Evolutionary conservation across 2,113 vertebrate genomes (phyloP), one percentile per base, ranked within the genome.

Genomic region (Chaetorhynchus papuensis): DNA sequence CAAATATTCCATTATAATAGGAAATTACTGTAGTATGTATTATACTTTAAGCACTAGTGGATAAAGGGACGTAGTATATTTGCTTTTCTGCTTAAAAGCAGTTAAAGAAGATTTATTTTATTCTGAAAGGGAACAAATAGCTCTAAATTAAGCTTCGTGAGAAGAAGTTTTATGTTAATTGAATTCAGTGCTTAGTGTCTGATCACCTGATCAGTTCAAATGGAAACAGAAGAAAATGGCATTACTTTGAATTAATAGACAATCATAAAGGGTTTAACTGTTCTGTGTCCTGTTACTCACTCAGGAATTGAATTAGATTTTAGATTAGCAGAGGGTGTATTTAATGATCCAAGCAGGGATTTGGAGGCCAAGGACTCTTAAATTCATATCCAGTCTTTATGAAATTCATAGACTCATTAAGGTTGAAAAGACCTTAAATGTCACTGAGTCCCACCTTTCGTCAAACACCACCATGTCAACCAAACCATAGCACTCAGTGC

Each of bases 81-180:
- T 97, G 77, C 65, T 69, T 93, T 91, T 70, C 53, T 96, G 57
- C 87, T 93, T 88, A 88, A 97, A 90, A 96, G 61, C 24, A 90
- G n/a, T 75, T 81, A 84, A 87, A 78, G 41, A 53, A 85, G 45
- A 64, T 91, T 49, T 53, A 47, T 86, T 89, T 87, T 81, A 37
- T 42, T 71, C 76, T 85, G 87, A 80, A 94, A 86, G 23, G 21
- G 78, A 77, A 68, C 49, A 90, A 96, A 83, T 69, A 82, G 66
- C 93, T 97, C 71, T 90, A 89, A 94, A 92, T 92, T 87, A 93
- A 92, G 71, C 74, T 85, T 69, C 0, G 4, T 87, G 86, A 94
- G 87, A 83, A 61, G 41, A 59, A 89, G 71, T 83, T 83, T 30
- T 35, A 68, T 87, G 76, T 90, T 97, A 95, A 90, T 87, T 86